phyloP scores from a whole-genome alignment of 1,140 invertebrate species.

The Drosophila nikananu region DNA sequence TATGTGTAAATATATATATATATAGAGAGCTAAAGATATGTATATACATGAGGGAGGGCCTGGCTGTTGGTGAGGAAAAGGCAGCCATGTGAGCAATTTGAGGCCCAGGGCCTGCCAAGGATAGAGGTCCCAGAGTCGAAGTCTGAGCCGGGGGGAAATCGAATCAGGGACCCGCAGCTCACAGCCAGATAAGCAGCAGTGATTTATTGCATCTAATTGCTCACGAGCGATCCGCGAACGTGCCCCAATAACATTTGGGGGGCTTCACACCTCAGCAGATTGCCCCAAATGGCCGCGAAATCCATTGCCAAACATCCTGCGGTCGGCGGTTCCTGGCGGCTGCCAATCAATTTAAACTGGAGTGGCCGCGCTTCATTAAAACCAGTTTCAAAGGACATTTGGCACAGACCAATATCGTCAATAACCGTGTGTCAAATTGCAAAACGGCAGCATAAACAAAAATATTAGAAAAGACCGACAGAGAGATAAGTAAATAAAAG shows the following conservation, averaged over 20 bases:
- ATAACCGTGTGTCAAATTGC: conserved; percentile 30
- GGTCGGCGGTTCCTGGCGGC: conserved; percentile 30
- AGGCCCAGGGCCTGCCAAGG: conserved; percentile 4
- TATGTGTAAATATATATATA: background rate
- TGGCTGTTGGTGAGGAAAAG: background rate
- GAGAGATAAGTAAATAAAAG: background rate
- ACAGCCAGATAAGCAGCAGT: conserved; percentile 62
- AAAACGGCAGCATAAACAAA: background rate
- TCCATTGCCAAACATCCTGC: conserved; percentile 46
- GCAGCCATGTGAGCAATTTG: conserved; percentile 45
- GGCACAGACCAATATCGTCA: conserved; percentile 20
- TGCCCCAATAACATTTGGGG: conserved; percentile 71
- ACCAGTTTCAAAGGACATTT: conserved; percentile 57
- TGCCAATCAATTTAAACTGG: conserved; percentile 69
- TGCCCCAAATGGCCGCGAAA: conserved; percentile 24
- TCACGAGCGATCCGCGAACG: conserved; percentile 63
- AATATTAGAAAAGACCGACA: background rate
- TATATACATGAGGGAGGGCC: background rate
- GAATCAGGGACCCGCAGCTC: conserved; percentile 43
- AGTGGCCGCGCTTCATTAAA: conserved; percentile 64
- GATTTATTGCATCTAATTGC: conserved; percentile 79
- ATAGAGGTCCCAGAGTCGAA: background rate
- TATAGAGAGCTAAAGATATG: background rate
- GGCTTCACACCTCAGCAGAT: conserved; percentile 73
- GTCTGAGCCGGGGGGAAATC: conserved; percentile 2